Evolutionary conservation across 1,140 invertebrate species (phyloP).

Genomic region (Trichomalopsis sarcophagae): DNA sequence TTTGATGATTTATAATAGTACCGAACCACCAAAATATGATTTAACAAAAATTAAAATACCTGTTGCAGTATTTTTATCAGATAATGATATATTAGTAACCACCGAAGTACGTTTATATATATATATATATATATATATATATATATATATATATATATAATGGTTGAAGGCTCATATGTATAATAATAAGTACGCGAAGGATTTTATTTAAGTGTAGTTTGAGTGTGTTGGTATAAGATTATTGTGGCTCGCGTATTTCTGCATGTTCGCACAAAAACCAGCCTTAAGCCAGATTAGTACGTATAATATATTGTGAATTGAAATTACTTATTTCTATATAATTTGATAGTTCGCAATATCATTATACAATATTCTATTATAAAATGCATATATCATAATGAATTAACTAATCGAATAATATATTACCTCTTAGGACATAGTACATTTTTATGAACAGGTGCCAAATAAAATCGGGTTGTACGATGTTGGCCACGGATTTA

Average conservation of each 20-base stretch:
- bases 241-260: too few species aligned
- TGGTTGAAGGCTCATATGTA: too few species aligned
- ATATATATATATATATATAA: too few species aligned
- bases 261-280: too few species aligned
- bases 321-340: neutral
- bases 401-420: too few species aligned
- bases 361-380: constrained; percentile 5
- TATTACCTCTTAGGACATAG: constrained; percentile 75
- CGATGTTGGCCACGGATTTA: constrained; percentile 78
- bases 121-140: too few species aligned
- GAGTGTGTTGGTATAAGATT: too few species aligned
- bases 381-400: neutral
- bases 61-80: constrained; percentile 80
- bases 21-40: constrained; percentile 80
- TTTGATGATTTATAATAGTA: constrained; percentile 75
- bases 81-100: constrained; percentile 84
- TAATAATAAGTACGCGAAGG: too few species aligned
- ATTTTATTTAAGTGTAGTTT: too few species aligned
- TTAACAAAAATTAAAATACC: constrained; percentile 80
- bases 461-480: constrained; percentile 72
- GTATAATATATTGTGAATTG: constrained; percentile 53
- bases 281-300: too few species aligned
- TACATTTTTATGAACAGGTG: constrained; percentile 72
- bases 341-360: constrained; percentile 56
- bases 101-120: constrained; percentile 52